Conservation (phyloP, 2,888 invertebrate genomes). For the Drosophila helvetica region DNA sequence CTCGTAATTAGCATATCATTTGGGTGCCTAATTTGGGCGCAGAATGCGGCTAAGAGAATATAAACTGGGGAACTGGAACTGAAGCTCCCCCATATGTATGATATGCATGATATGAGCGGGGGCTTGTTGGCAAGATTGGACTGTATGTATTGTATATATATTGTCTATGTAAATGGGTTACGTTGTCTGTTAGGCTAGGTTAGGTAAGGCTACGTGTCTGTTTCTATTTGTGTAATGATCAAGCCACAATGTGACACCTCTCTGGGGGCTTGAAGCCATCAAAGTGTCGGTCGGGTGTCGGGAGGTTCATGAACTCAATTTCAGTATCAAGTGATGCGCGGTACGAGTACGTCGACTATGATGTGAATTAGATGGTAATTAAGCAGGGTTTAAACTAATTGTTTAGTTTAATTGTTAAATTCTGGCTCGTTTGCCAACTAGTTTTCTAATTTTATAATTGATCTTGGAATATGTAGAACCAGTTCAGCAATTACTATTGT, state of each 20-base stretch:
- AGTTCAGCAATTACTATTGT: not conserved
- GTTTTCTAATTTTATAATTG: not conserved
- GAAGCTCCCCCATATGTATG: no score
- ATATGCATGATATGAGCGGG: not conserved
- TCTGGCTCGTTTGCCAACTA: not conserved
- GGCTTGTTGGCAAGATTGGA: conserved; percentile 27
- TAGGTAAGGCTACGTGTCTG: conserved; percentile 28
- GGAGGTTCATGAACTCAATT: conserved; percentile 13
- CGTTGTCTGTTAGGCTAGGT: conserved; percentile 40
- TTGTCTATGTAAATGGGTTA: conserved; percentile 41
- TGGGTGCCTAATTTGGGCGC: conserved; percentile 23
- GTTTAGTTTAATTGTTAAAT: not conserved
- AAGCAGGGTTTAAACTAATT: not conserved
- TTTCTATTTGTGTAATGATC: conserved; percentile 23
- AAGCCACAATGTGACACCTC: conserved; percentile 4
- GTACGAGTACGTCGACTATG: not conserved
- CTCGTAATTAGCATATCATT: conserved; percentile 54
- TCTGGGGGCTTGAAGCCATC: conserved; percentile 21
- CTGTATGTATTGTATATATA: conserved; percentile 19
- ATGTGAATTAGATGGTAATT: not conserved
- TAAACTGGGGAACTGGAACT: conserved; percentile 16
- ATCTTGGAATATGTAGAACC: not conserved
- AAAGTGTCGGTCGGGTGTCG: not conserved
- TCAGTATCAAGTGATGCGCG: not conserved
- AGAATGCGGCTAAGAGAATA: conserved; percentile 38